A percentile compares a stretch with the other conserved stretches of the same genome.
Conservation (phyloP, 2,797 vertebrate genomes). For the Sibirionetta formosa region DNA sequence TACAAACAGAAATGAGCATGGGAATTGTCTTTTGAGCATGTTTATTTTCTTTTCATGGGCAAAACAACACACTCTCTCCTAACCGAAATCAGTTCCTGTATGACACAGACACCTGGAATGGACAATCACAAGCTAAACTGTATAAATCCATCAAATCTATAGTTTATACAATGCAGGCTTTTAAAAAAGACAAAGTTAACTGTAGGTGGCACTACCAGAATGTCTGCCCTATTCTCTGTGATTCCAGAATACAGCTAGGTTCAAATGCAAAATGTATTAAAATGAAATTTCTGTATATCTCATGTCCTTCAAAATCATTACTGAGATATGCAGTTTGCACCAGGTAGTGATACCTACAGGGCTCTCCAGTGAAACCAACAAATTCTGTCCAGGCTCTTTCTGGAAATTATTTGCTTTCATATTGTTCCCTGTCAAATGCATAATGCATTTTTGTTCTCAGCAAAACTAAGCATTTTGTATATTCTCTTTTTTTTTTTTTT, state of each 20-base stretch:
- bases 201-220: slow-evolving; percentile 27
- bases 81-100: background rate
- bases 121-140: background rate
- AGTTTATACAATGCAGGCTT: background rate
- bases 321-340: slow-evolving; percentile 64
- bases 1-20: background rate
- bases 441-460: slow-evolving; percentile 76
- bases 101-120: fast-evolving
- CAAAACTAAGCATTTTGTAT: slow-evolving; percentile 71
- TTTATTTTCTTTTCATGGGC: background rate
- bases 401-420: slow-evolving; percentile 74
- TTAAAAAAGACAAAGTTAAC: background rate
- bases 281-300: slow-evolving; percentile 51
- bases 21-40: background rate
- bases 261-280: slow-evolving; percentile 54
- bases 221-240: background rate
- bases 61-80: background rate
- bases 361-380: slow-evolving; percentile 64
- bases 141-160: background rate
- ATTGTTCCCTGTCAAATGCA: slow-evolving; percentile 77
- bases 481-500: slow-evolving; percentile 70
- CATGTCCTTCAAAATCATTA: slow-evolving; percentile 76
- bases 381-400: slow-evolving; percentile 58
- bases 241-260: slow-evolving; percentile 49
- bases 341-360: slow-evolving; percentile 66